Evolutionary conservation across 64 coral and sea anemone species (phyloP).

Genomic region (Dendrophyllia cribrosa): DNA sequence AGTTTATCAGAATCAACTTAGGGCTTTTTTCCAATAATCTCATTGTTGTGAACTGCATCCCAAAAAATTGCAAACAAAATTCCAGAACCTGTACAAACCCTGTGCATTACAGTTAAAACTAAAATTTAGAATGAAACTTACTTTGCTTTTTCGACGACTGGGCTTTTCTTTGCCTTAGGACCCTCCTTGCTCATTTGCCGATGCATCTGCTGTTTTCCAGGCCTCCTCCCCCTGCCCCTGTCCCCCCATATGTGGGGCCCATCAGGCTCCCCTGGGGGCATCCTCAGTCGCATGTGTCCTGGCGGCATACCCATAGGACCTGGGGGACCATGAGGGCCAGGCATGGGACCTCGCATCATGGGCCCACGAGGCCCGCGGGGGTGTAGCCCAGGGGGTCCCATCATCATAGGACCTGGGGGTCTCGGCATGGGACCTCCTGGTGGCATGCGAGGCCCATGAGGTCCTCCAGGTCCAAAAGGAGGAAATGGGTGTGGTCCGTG

Average conservation of each 20-base stretch:
- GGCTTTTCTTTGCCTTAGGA: background rate
- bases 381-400: conserved; percentile 30
- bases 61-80: too few species aligned
- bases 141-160: background rate
- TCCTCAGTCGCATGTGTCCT: conserved; percentile 55
- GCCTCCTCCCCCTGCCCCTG: conserved; percentile 62
- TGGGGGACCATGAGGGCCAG: conserved; percentile 70
- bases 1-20: too few species aligned
- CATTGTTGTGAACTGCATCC: too few species aligned
- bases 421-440: conserved; percentile 68
- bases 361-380: conserved; percentile 33
- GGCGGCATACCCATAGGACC: conserved; percentile 70
- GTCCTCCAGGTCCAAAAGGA: conserved; percentile 31
- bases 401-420: conserved; percentile 66
- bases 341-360: conserved; percentile 65
- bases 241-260: conserved; percentile 56
- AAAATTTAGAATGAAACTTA: background rate
- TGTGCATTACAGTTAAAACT: too few species aligned
- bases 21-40: too few species aligned
- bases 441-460: conserved; percentile 62
- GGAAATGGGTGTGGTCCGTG: conserved; percentile 44
- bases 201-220: background rate
- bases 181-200: conserved; percentile 19
- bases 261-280: conserved; percentile 50
- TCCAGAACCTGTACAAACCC: too few species aligned